These are phyloP conservation scores for Oxycera nigricornis DNA, from an alignment of 2,888 invertebrate species.

Conservation along the genomic window DNA sequence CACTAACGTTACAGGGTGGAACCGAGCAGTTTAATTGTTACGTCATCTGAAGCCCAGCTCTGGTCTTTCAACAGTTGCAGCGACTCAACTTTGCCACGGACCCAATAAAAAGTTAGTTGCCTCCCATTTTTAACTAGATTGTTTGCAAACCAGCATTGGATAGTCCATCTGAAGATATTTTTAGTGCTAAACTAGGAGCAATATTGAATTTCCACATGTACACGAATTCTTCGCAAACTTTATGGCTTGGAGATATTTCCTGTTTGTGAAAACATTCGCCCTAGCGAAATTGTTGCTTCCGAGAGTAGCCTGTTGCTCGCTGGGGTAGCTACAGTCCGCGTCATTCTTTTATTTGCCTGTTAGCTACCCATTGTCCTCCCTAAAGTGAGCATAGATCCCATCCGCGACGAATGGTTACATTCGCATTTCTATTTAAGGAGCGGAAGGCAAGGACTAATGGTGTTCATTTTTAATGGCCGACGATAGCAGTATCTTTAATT, in stretches of 20 bases:
- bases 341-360: not conserved
- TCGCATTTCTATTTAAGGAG: conserved; percentile 4
- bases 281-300: not conserved
- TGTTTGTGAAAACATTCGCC: not conserved
- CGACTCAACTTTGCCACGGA: not conserved
- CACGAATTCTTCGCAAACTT: not conserved
- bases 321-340: not conserved
- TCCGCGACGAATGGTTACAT: not conserved
- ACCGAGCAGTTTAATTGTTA: not conserved
- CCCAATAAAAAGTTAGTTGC: not conserved
- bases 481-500: conserved; percentile 6
- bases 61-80: not conserved
- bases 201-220: not conserved
- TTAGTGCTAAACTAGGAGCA: not conserved
- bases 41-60: not conserved
- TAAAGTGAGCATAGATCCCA: not conserved
- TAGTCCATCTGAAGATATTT: not conserved
- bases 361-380: not conserved
- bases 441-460: conserved; percentile 10
- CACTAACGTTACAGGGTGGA: not conserved
- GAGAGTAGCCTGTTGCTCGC: conserved; percentile 13
- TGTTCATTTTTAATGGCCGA: conserved; percentile 17
- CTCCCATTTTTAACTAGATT: not conserved
- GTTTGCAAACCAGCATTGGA: not conserved
- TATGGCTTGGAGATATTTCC: not conserved